Conservation (phyloP, 2,113 vertebrate species). For the Tychaedon coryphoeus region DNA sequence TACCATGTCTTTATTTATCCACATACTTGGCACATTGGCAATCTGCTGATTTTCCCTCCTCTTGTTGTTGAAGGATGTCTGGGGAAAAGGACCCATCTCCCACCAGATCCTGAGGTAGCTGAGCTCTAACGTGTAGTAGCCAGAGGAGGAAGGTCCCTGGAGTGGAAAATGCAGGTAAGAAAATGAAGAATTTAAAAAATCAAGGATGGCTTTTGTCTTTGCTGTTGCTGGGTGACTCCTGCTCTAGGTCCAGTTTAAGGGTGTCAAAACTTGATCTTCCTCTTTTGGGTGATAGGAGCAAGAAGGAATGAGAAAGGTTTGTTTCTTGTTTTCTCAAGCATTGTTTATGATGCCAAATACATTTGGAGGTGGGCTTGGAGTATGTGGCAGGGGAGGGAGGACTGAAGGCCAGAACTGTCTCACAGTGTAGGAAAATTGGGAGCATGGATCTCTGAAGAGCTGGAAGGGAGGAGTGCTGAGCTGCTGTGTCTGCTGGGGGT, state of each 20-base stretch:
- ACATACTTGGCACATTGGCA: rapidly evolving
- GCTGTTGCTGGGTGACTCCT: background rate
- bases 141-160: background rate
- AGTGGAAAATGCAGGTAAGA: background rate
- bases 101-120: background rate
- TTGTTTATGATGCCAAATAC: background rate
- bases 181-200: background rate
- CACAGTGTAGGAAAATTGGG: rapidly evolving
- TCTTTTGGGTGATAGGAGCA: background rate
- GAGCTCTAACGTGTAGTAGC: rapidly evolving
- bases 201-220: background rate
- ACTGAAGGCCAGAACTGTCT: background rate
- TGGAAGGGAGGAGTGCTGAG: background rate
- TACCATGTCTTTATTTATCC: background rate
- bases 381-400: background rate
- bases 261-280: background rate
- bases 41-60: background rate
- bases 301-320: background rate
- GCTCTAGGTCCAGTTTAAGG: background rate
- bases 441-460: background rate
- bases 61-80: background rate
- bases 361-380: background rate
- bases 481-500: background rate
- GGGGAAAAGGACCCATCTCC: background rate
- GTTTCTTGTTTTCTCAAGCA: background rate